Percentiles rank a stretch among this genome's conserved stretches.
Conservation (phyloP, 64 coral and sea anemone genomes). For the Montipora cactus region DNA sequence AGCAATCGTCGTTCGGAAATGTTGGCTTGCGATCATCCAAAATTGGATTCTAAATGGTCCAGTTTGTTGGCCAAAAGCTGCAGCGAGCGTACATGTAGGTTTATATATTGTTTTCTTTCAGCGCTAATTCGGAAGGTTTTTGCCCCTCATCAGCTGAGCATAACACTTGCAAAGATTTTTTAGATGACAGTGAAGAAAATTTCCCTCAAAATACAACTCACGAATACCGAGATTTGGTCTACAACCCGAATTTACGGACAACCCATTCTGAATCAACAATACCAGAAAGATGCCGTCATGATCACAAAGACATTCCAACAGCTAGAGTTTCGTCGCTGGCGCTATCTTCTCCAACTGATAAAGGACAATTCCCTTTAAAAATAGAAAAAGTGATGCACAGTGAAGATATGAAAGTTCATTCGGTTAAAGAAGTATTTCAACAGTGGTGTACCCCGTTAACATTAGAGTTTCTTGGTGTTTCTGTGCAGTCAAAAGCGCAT, state of each 20-base stretch:
- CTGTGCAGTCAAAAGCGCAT: not conserved
- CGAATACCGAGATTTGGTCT: too few relatives aligned
- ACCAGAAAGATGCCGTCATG: not conserved
- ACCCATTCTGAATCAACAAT: not conserved
- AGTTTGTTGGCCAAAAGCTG: too few relatives aligned
- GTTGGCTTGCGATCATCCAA: too few relatives aligned
- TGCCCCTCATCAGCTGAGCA: not conserved
- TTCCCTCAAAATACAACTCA: not conserved
- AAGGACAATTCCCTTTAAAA: not conserved
- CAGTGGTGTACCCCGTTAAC: slow-evolving; percentile 34
- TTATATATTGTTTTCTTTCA: not conserved
- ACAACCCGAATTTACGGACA: not conserved
- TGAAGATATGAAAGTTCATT: not conserved
- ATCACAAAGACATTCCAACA: not conserved
- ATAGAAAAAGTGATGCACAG: not conserved
- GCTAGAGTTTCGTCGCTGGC: not conserved
- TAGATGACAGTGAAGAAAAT: not conserved
- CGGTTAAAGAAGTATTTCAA: not conserved
- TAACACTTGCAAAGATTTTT: not conserved
- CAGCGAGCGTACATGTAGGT: too few relatives aligned
- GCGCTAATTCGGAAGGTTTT: not conserved
- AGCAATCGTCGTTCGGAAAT: too few relatives aligned
- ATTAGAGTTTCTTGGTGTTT: not conserved
- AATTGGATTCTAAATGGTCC: too few relatives aligned
- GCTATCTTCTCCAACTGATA: not conserved